Conservation (phyloP, 2,888 invertebrate species). For the Patella pellucida region DNA sequence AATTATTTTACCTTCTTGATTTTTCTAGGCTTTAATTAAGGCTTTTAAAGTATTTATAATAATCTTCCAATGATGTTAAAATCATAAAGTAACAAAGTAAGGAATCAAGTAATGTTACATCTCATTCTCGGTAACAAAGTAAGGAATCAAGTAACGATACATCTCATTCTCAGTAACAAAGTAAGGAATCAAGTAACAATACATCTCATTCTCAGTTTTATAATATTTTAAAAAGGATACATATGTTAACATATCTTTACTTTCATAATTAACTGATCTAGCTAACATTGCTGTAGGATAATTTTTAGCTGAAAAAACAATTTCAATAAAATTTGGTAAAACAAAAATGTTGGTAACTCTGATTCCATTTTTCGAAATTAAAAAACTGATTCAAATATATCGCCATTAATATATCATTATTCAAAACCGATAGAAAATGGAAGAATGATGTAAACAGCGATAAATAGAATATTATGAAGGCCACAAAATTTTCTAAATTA, state of each 20-base stretch:
- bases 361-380: no score
- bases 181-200: background rate
- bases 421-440: no score
- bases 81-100: no score
- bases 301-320: conserved; percentile 65
- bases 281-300: conserved; percentile 71
- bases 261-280: conserved; percentile 71
- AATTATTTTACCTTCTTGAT: conserved; percentile 71
- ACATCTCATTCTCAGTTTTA: background rate
- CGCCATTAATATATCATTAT: no score
- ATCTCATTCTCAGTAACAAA: no score
- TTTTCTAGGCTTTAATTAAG: conserved; percentile 65
- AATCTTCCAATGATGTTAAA: background rate
- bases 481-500: background rate
- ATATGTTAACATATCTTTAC: conserved; percentile 70
- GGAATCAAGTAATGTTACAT: no score
- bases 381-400: no score
- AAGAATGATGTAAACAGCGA: no score
- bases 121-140: no score
- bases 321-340: conserved; percentile 8
- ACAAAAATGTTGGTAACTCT: no score
- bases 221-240: conserved; percentile 65
- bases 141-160: no score
- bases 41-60: background rate
- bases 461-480: background rate